phyloP scores from a whole-genome alignment of 2,797 vertebrate genomes.

The Halcyon leucocephala region DNA sequence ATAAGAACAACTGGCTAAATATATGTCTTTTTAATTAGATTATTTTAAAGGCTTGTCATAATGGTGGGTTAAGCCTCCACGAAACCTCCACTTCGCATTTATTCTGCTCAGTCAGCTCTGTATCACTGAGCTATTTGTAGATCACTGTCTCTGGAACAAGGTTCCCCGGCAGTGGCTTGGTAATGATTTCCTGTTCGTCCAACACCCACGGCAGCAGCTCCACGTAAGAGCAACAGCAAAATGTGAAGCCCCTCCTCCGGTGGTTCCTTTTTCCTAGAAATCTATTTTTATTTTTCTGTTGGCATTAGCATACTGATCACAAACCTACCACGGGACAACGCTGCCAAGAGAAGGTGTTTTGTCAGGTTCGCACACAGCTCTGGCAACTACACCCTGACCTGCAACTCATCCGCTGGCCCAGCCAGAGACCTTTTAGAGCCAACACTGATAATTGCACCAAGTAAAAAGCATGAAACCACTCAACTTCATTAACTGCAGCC shows the following conservation, averaged over 20 bases:
- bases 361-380: background rate
- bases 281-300: background rate
- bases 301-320: background rate
- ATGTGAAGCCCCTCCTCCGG: rapidly evolving
- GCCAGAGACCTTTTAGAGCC: rapidly evolving
- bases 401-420: background rate
- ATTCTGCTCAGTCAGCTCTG: background rate
- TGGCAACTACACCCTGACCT: background rate
- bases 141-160: background rate
- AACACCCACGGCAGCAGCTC: rapidly evolving
- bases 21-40: background rate
- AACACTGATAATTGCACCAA: background rate
- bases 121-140: background rate
- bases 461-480: background rate
- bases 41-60: background rate
- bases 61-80: background rate
- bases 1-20: background rate
- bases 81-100: background rate
- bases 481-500: background rate
- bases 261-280: background rate
- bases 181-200: background rate
- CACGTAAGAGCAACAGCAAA: background rate
- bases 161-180: background rate
- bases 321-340: background rate
- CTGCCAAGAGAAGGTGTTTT: rapidly evolving